Conservation (phyloP, 2,113 vertebrate species). For the Pseudorectes ferrugineus region DNA sequence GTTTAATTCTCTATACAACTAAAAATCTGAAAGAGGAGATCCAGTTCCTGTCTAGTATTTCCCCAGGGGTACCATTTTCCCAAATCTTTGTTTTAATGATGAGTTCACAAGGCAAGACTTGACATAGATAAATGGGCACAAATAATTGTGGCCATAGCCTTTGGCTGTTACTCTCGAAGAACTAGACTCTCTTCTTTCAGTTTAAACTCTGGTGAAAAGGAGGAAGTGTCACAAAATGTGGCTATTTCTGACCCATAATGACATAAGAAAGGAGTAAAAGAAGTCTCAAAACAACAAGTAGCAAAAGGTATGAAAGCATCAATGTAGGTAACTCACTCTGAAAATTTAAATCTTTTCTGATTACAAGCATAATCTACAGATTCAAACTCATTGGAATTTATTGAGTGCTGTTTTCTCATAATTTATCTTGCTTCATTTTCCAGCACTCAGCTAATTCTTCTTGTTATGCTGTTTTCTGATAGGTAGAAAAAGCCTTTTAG, state of each 20-base stretch:
- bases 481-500: not conserved
- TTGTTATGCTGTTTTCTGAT: not conserved
- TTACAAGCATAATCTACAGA: not conserved
- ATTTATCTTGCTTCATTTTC: not conserved
- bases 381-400: not conserved
- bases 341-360: not conserved
- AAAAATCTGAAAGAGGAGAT: not conserved
- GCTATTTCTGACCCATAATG: not conserved
- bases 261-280: not conserved
- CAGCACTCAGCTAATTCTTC: not conserved
- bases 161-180: not conserved
- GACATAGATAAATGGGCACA: not conserved
- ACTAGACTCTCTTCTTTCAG: not conserved
- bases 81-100: not conserved
- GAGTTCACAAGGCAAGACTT: not conserved
- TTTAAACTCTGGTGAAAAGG: not conserved
- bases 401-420: not conserved
- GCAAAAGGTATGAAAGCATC: not conserved
- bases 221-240: not conserved
- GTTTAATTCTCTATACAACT: not conserved
- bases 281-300: not conserved
- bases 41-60: not conserved
- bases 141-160: not conserved
- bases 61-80: not conserved
- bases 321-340: not conserved